Evolutionary conservation across 2,888 invertebrate genomes (phyloP).

Genomic region (Philhelius pedissequus): DNA sequence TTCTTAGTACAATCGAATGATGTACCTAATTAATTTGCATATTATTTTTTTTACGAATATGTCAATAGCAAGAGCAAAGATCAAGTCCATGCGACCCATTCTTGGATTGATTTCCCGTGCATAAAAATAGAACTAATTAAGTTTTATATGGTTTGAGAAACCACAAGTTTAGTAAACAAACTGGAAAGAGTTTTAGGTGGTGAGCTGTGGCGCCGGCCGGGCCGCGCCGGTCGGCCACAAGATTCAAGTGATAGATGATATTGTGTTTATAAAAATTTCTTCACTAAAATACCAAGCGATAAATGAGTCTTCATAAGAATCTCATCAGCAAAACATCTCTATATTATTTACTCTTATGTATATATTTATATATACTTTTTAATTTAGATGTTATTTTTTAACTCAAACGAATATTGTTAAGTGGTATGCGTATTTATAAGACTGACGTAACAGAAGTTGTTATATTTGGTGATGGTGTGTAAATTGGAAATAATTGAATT

Average conservation of each 20-base stretch:
- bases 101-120: not conserved
- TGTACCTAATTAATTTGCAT: too few species aligned
- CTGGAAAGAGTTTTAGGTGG: not conserved
- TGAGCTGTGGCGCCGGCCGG: not conserved
- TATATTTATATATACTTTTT: constrained; percentile 32
- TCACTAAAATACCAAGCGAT: not conserved
- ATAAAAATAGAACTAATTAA: not conserved
- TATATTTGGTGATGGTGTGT: not conserved
- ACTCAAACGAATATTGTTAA: constrained; percentile 9
- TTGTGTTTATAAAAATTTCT: constrained; percentile 58
- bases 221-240: too few species aligned
- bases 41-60: too few species aligned
- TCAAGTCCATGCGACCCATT: not conserved
- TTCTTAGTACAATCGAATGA: too few species aligned
- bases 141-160: not conserved
- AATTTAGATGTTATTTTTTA: constrained; percentile 16
- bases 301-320: constrained; percentile 45
- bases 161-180: constrained; percentile 30
- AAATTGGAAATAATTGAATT: not conserved
- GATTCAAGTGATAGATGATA: constrained; percentile 34
- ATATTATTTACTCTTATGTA: too few species aligned
- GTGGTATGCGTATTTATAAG: not conserved
- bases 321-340: constrained; percentile 44
- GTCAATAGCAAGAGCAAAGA: too few species aligned
- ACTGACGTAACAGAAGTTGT: not conserved